Evolutionary conservation across 2,113 vertebrate species (phyloP).

Genomic region (Gopherus flavomarginatus): DNA sequence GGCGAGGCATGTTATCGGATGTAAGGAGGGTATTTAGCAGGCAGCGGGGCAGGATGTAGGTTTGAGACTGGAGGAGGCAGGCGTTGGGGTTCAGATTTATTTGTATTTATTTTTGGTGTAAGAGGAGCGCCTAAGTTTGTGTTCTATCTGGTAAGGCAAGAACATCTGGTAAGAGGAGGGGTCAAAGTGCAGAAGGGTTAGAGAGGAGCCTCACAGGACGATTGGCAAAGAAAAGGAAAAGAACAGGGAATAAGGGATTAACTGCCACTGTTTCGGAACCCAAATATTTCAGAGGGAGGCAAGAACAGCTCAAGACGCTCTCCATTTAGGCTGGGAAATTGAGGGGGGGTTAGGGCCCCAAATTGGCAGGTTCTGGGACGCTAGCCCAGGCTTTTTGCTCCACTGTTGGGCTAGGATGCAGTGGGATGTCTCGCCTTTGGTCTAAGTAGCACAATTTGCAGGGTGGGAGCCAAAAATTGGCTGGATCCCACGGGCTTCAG

Average conservation of each 20-base stretch:
- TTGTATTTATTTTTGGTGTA: not conserved
- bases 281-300: not conserved
- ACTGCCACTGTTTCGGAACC: not conserved
- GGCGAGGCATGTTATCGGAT: accelerated
- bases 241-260: not conserved
- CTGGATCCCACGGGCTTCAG: not conserved
- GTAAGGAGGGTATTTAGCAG: not conserved
- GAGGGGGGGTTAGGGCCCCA: accelerated
- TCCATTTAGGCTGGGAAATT: not conserved
- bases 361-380: not conserved
- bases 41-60: not conserved
- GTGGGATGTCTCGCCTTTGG: not conserved
- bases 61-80: not conserved
- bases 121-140: not conserved
- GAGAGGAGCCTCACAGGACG: not conserved
- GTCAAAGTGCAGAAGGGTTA: not conserved
- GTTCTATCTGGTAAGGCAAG: not conserved
- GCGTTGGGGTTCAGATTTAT: not conserved
- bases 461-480: not conserved
- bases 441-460: not conserved
- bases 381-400: not conserved
- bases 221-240: not conserved
- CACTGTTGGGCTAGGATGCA: not conserved
- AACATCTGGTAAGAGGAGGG: not conserved
- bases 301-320: not conserved